Evolutionary conservation across 2,888 invertebrate species (phyloP).

Genomic region (Diadegma fenestrale): DNA sequence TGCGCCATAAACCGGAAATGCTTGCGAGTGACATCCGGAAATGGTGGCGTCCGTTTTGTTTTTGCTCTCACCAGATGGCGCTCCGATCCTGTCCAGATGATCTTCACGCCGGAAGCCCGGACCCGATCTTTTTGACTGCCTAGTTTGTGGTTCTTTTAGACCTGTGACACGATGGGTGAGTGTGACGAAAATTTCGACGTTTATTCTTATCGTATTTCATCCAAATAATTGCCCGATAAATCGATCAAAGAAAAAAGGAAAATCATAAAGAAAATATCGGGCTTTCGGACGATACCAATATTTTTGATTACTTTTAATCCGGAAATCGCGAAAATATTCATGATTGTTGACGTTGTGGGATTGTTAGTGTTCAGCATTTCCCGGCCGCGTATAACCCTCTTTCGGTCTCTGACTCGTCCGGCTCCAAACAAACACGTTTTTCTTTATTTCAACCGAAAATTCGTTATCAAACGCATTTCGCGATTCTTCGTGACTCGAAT

Average conservation of each 20-base stretch:
- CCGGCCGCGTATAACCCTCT: slow-evolving; percentile 46
- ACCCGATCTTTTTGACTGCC: slow-evolving; percentile 39
- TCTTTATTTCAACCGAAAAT: not conserved
- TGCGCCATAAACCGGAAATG: slow-evolving; percentile 18
- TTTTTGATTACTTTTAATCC: slow-evolving; percentile 64
- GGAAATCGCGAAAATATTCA: slow-evolving; percentile 44
- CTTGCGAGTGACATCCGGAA: too few species aligned
- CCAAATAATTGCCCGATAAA: slow-evolving; percentile 57
- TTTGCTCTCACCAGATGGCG: slow-evolving; percentile 44
- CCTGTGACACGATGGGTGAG: slow-evolving; percentile 80
- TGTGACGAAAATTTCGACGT: slow-evolving; percentile 64
- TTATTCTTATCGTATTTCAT: slow-evolving; percentile 76
- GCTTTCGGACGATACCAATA: slow-evolving; percentile 47
- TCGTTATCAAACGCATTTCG: not conserved
- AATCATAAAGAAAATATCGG: slow-evolving; percentile 21
- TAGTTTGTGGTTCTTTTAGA: slow-evolving; percentile 75
- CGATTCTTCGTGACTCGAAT: not conserved
- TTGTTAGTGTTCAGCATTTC: slow-evolving; percentile 47
- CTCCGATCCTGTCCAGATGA: slow-evolving; percentile 7
- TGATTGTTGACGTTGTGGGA: slow-evolving; percentile 41
- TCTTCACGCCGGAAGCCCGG: slow-evolving; percentile 51
- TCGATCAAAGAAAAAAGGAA: slow-evolving; percentile 30
- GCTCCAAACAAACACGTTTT: slow-evolving; percentile 9
- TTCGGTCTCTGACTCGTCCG: slow-evolving; percentile 9
- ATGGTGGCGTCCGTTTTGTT: not conserved